Evolutionary conservation across 2,797 vertebrate genomes (phyloP).

Genomic region (Phoebastria nigripes): DNA sequence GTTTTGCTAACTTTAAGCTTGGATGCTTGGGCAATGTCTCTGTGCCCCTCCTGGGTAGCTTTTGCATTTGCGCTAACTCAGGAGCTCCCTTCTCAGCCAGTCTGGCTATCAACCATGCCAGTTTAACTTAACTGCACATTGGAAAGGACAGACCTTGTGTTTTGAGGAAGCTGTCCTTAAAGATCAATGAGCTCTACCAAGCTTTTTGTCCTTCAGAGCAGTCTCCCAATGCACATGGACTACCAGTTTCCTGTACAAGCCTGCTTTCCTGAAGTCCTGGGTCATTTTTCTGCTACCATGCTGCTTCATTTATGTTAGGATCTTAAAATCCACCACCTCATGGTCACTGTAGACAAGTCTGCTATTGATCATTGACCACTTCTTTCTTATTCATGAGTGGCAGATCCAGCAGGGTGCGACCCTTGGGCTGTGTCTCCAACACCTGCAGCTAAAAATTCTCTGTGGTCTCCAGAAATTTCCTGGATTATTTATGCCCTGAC

Average conservation of each 20-base stretch:
- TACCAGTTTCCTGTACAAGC: background rate
- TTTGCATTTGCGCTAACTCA: background rate
- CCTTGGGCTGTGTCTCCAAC: background rate
- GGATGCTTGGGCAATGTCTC: background rate
- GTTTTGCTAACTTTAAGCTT: background rate
- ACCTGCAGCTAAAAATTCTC: background rate
- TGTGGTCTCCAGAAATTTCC: background rate
- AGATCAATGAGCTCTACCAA: background rate
- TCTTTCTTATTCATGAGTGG: background rate
- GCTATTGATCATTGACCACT: background rate
- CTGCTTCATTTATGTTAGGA: background rate
- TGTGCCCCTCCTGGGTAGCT: background rate
- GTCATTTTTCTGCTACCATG: background rate
- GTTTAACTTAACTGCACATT: background rate
- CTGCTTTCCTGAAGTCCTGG: background rate
- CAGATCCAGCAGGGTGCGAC: rapidly evolving
- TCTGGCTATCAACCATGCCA: background rate
- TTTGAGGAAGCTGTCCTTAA: background rate
- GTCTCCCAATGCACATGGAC: background rate
- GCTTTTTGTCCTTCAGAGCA: background rate
- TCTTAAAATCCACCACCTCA: background rate
- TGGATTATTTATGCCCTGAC: background rate
- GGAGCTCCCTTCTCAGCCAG: background rate
- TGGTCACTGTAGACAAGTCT: background rate
- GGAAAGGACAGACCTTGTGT: background rate